Percentiles rank a stretch among this genome's conserved stretches.
Evolutionary conservation across 1,140 invertebrate genomes (phyloP).

Genomic region (Euglossa dilemma): DNA sequence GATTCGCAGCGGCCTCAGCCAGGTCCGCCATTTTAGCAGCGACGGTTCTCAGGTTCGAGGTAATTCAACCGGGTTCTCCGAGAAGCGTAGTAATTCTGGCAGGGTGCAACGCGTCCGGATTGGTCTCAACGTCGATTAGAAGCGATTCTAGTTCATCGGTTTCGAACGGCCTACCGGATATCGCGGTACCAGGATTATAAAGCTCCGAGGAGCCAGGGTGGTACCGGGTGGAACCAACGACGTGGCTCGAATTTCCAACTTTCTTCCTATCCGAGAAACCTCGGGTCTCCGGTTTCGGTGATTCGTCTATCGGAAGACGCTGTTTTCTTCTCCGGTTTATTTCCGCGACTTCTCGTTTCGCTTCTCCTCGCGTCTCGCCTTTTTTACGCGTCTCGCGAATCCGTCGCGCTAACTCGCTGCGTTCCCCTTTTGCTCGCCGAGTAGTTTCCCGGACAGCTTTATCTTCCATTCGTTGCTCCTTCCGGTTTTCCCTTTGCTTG

Average conservation of each 20-base stretch:
- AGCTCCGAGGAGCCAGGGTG: not conserved
- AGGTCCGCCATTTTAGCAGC: not conserved
- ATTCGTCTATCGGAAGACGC: not conserved
- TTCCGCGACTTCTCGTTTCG: not conserved
- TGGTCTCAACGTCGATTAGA: too few species aligned
- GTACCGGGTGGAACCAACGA: not conserved
- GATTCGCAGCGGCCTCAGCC: too few species aligned
- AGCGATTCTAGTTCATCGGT: not conserved
- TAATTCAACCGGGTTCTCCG: not conserved
- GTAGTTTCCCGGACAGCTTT: slow-evolving; percentile 22
- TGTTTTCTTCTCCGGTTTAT: not conserved
- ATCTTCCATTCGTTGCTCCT: slow-evolving; percentile 29
- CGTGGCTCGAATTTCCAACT: not conserved
- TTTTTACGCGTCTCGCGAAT: slow-evolving; percentile 17
- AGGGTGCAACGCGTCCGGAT: not conserved
- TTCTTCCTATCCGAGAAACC: not conserved
- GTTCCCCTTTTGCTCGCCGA: slow-evolving; percentile 23
- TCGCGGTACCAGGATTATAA: not conserved
- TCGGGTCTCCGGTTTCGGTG: not conserved
- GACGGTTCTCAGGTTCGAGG: not conserved
- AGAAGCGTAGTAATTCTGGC: not conserved
- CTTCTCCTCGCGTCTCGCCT: not conserved
- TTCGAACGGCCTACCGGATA: not conserved
- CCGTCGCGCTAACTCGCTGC: slow-evolving; percentile 33
- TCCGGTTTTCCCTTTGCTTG: slow-evolving; percentile 3